Percentiles rank a stretch among this genome's conserved stretches.
Conservation (phyloP, 2,113 vertebrate genomes). For the Datnioides undecimradiatus region DNA sequence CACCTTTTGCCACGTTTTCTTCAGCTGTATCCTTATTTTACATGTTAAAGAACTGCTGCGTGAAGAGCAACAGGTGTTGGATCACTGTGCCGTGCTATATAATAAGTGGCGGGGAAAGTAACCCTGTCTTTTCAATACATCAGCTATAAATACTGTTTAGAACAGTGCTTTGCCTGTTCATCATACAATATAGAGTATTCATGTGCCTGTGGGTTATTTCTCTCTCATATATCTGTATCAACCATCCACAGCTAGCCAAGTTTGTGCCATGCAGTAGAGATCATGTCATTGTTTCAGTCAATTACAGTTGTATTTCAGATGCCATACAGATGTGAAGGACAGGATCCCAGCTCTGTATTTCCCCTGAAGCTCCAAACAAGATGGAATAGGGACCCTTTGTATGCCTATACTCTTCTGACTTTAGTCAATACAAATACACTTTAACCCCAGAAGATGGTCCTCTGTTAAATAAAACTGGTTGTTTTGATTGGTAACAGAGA, state of each 20-base stretch:
- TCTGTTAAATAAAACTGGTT: too few relatives aligned
- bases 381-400: background rate
- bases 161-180: background rate
- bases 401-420: background rate
- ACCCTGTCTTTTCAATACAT: background rate
- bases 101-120: background rate
- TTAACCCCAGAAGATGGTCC: too few relatives aligned
- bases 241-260: background rate
- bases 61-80: background rate
- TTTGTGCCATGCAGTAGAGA: background rate
- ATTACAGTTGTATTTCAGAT: background rate
- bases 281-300: background rate
- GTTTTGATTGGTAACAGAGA: constrained; percentile 9
- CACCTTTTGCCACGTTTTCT: background rate
- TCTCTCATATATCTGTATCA: background rate
- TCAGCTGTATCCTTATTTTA: background rate
- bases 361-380: background rate
- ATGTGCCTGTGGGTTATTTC: background rate
- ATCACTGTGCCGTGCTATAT: background rate
- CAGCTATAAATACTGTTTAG: background rate
- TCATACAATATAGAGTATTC: background rate
- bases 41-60: background rate
- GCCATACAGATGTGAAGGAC: background rate
- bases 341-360: background rate
- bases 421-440: background rate